Evolutionary conservation across 2,113 vertebrate species (phyloP).

Genomic region (Rhinolophus sinicus): DNA sequence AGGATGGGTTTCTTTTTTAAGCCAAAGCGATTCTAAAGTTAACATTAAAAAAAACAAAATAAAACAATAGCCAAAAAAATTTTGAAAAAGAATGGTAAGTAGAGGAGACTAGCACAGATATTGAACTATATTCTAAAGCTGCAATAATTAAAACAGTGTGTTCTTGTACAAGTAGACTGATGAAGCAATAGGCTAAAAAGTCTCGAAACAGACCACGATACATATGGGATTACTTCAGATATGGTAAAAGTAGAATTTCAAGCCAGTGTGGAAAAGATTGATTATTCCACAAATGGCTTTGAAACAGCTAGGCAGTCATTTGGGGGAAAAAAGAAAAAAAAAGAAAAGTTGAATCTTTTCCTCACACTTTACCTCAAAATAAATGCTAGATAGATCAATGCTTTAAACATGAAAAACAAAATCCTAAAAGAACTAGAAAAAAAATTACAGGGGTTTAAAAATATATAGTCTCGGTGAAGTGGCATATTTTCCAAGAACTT

Average conservation of each 20-base stretch:
- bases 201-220: neutral
- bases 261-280: conserved; percentile 37
- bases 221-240: neutral
- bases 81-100: neutral
- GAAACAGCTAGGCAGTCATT: conserved; percentile 31
- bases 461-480: conserved; percentile 24
- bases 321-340: neutral
- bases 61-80: neutral
- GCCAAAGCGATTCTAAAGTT: neutral
- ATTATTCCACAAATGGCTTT: conserved; percentile 58
- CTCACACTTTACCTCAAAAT: conserved; percentile 68
- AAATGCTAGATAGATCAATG: conserved; percentile 62
- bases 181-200: neutral
- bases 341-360: conserved; percentile 55
- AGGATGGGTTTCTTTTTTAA: neutral
- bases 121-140: neutral
- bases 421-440: conserved; percentile 50
- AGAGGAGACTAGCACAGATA: neutral
- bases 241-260: neutral
- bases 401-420: conserved; percentile 71
- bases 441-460: conserved; percentile 60
- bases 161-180: neutral
- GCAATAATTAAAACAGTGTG: conserved; percentile 27
- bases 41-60: neutral
- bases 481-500: conserved; percentile 34